Evolutionary conservation across 2,888 invertebrate species (phyloP).

Genomic region (Mesorhabditis spiculigera): DNA sequence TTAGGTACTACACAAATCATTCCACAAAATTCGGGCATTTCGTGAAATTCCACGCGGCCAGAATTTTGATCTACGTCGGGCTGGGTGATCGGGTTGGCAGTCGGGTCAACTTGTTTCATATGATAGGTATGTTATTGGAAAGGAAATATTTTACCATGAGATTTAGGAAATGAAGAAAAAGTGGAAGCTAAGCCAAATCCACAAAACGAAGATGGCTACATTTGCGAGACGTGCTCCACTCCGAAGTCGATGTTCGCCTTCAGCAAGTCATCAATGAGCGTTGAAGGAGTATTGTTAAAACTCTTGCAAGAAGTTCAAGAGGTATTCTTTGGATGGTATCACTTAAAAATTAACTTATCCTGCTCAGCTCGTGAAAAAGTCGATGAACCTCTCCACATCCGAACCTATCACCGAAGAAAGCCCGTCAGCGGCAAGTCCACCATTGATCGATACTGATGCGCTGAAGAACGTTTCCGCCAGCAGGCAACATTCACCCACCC

Average conservation of each 20-base stretch:
- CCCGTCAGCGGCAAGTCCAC: conserved; percentile 35
- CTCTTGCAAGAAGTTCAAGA: conserved; percentile 35
- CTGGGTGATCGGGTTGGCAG: conserved; percentile 68
- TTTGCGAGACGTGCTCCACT: conserved; percentile 52
- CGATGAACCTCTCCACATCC: conserved; percentile 39
- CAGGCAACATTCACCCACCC: background rate
- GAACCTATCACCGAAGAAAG: conserved; percentile 55
- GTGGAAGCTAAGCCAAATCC: background rate
- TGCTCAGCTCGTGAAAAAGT: conserved; percentile 35
- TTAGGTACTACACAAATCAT: conserved; percentile 69
- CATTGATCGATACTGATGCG: conserved; percentile 9
- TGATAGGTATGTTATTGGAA: conserved; percentile 61
- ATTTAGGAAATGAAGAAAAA: background rate
- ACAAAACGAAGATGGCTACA: conserved; percentile 56
- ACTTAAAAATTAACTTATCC: background rate
- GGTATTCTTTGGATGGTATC: conserved; percentile 10
- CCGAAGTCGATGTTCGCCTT: conserved; percentile 46
- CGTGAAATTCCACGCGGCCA: conserved; percentile 70
- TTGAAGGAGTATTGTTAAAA: conserved; percentile 42
- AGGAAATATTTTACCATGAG: background rate
- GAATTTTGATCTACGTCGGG: conserved; percentile 69
- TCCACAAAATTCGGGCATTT: conserved; percentile 69
- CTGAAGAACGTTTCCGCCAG: conserved; percentile 2
- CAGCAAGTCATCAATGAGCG: conserved; percentile 47
- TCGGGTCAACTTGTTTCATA: conserved; percentile 67